A percentile compares a stretch with the other conserved stretches of the same genome.
Conservation (phyloP, 92 coral and sea anemone genomes). For the Anthopleura xanthogrammica region DNA sequence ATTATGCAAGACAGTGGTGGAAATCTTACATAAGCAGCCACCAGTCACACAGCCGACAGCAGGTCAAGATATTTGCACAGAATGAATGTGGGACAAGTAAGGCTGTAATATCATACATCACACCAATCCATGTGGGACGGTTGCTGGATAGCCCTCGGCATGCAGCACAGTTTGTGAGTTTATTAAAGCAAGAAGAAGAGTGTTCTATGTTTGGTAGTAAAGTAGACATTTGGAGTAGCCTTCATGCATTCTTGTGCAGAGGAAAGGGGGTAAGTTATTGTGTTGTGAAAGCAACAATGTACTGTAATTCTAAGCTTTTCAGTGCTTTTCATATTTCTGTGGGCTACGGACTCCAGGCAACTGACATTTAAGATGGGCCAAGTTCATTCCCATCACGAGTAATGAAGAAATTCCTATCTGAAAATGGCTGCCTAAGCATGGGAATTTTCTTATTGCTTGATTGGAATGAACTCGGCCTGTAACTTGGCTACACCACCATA, state of each 20-base stretch:
- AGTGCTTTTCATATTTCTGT: background rate
- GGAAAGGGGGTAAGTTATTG: constrained; percentile 39
- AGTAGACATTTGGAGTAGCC: constrained; percentile 36
- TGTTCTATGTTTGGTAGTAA: constrained; percentile 46
- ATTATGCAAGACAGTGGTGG: constrained; percentile 53
- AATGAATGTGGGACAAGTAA: constrained; percentile 45
- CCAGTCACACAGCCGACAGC: constrained; percentile 32
- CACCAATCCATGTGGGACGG: constrained; percentile 26
- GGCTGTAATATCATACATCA: constrained; percentile 36
- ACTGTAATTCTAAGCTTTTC: too few relatives aligned
- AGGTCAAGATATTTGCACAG: constrained; percentile 46
- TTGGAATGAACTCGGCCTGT: too few relatives aligned
- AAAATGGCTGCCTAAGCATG: too few relatives aligned
- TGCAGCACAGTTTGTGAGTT: constrained; percentile 47
- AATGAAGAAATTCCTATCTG: too few relatives aligned
- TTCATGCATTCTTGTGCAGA: constrained; percentile 39
- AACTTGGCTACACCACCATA: too few relatives aligned
- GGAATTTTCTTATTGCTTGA: too few relatives aligned
- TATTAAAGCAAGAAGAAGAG: constrained; percentile 35
- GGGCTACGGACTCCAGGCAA: too few relatives aligned
- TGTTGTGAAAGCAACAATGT: too few relatives aligned
- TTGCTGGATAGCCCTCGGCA: constrained; percentile 39
- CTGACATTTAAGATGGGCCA: too few relatives aligned
- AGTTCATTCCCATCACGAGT: too few relatives aligned
- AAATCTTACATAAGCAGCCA: constrained; percentile 28